Percentiles rank a stretch among this genome's conserved stretches.
These are phyloP conservation scores for Psylliodes chrysocephalus DNA, from an alignment of 2,888 invertebrate species.

Conservation along the genomic window DNA sequence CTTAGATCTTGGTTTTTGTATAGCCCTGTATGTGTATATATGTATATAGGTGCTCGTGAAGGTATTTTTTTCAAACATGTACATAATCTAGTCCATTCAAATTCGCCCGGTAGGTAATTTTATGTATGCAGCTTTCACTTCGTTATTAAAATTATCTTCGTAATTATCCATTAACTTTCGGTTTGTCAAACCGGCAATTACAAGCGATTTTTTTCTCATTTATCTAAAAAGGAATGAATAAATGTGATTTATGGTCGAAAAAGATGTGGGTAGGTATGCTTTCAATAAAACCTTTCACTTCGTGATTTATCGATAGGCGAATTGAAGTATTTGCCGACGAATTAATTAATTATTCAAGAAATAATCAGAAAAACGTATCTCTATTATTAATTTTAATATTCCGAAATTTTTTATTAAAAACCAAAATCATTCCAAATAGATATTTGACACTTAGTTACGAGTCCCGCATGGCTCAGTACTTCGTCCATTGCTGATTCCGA, in stretches of 20 bases:
- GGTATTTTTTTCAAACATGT: too few relatives aligned
- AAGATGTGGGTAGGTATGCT: conserved; percentile 8
- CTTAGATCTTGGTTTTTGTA: too few relatives aligned
- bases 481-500: too few relatives aligned
- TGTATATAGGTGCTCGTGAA: too few relatives aligned
- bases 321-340: background rate
- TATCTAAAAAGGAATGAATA: background rate
- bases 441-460: too few relatives aligned
- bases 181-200: background rate
- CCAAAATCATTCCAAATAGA: too few relatives aligned
- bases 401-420: too few relatives aligned
- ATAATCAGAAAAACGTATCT: too few relatives aligned
- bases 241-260: background rate
- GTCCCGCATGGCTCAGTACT: too few relatives aligned
- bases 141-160: background rate
- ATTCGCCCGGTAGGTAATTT: background rate
- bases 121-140: conserved; percentile 2
- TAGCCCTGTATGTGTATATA: too few relatives aligned
- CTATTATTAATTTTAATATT: too few relatives aligned
- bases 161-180: background rate
- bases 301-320: background rate
- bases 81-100: too few relatives aligned
- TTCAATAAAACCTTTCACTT: conserved; percentile 8
- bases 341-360: background rate
- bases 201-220: background rate